These are phyloP conservation scores for Aphidoletes aphidimyza DNA, from an alignment of 2,888 invertebrate genomes.

Conservation along the genomic window DNA sequence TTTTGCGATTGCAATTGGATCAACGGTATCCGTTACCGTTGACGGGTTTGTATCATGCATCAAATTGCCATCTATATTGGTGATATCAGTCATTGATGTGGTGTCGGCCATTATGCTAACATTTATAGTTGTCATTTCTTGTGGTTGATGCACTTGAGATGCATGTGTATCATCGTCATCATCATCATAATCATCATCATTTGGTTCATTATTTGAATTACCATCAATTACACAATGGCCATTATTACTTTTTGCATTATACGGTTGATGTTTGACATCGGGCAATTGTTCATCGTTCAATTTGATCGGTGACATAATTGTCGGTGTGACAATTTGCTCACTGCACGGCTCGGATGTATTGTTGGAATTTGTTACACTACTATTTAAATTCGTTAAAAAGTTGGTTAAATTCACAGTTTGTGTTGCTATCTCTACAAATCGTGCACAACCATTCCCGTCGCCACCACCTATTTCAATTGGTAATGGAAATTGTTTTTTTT, in stretches of 20 bases:
- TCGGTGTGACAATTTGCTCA: not conserved
- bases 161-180: no score
- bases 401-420: slow-evolving; percentile 65
- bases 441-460: slow-evolving; percentile 58
- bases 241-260: slow-evolving; percentile 53
- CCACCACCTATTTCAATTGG: not conserved
- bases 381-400: slow-evolving; percentile 64
- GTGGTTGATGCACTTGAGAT: not conserved
- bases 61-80: not conserved
- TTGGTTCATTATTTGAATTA: slow-evolving; percentile 64
- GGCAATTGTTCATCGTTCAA: not conserved
- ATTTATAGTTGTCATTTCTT: slow-evolving; percentile 32
- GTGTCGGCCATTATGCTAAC: not conserved
- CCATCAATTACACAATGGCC: slow-evolving; percentile 60
- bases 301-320: slow-evolving; percentile 11
- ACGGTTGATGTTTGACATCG: not conserved
- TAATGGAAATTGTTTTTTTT: no score
- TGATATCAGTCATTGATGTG: not conserved
- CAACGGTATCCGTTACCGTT: not conserved
- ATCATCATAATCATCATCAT: slow-evolving; percentile 61
- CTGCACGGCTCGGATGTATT: not conserved
- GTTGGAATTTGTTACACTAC: slow-evolving; percentile 57
- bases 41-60: not conserved
- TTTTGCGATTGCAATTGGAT: not conserved
- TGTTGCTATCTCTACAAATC: slow-evolving; percentile 66